phyloP scores from a whole-genome alignment of 2,113 vertebrate genomes.

The Pseudorhombus dupliciocellatus region DNA sequence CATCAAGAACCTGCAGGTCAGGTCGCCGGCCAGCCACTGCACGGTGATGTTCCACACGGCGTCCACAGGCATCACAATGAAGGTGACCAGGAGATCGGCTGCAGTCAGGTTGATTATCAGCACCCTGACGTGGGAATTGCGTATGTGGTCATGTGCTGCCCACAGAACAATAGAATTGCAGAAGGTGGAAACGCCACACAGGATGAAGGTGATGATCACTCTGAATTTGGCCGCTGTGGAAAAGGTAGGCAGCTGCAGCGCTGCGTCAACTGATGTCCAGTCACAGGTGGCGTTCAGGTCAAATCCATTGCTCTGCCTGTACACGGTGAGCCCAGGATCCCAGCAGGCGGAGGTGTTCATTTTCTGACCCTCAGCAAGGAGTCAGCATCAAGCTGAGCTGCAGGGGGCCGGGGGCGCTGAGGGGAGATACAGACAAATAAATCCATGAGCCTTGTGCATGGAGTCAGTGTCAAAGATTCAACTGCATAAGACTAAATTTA shows the following conservation, averaged over 20 bases:
- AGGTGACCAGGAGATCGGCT: constrained; percentile 84
- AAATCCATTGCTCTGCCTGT: constrained; percentile 33
- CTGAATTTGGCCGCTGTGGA: constrained; percentile 68
- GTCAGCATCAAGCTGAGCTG: constrained; percentile 27
- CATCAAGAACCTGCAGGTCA: constrained; percentile 83
- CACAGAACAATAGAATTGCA: constrained; percentile 68
- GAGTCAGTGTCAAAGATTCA: constrained; percentile 12
- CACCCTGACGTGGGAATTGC: constrained; percentile 76
- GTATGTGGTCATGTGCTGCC: constrained; percentile 56
- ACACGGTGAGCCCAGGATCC: constrained; percentile 27
- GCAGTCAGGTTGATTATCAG: constrained; percentile 82
- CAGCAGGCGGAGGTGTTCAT: constrained; percentile 58
- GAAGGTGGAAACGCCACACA: constrained; percentile 63
- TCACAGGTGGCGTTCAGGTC: constrained; percentile 61
- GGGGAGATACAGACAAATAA: constrained; percentile 10
- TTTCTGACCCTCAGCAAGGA: constrained; percentile 42
- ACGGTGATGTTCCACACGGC: constrained; percentile 84
- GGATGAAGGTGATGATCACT: constrained; percentile 70
- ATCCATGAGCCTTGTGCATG: not conserved
- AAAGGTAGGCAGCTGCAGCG: constrained; percentile 64
- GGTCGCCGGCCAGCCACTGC: constrained; percentile 84
- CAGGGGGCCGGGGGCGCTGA: constrained; percentile 4
- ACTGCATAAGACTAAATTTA: constrained; percentile 12
- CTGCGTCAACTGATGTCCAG: constrained; percentile 38
- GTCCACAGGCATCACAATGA: constrained; percentile 85